Evolutionary conservation across 2,797 vertebrate genomes (phyloP), one percentile per base, ranked within the genome.

Genomic region (Synanceia verrucosa): DNA sequence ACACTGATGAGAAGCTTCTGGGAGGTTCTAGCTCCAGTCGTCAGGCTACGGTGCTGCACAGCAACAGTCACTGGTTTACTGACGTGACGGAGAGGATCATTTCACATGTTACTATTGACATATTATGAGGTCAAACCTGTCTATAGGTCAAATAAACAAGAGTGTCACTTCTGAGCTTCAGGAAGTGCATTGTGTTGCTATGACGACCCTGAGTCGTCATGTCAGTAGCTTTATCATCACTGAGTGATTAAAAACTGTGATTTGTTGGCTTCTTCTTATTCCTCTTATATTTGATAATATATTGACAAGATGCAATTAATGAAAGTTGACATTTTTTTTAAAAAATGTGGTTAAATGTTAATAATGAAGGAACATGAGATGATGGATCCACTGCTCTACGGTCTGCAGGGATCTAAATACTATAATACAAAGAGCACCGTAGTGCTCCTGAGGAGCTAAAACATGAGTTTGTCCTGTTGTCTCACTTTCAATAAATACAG

Each of bases 1-100:
- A 63, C 60, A 16, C 6, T 66, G 24, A 39, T 63, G 39, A 59
- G 63, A 57, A 39, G 44, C 70, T 53, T 33, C 51, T 56, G 47
- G 51, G 55, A 37, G 26, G 28, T n/a, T 37, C 60, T 33, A 28
- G 36, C 51, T 47, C 14, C 5, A 24, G 14, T 18, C 19, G 16
- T 23, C 21, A 12, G 43, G 19, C 5, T 13, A 23, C 16, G 26
- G 12, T 19, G 48, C 43, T 28, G n/a, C 11, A 41, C 13, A 21
- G 19, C 59, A 37, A 3, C 65, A 28, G 14, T 41, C 4, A 21
- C 18, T 1, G n/a, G 39, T 0, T 41, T 41, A 41, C 18, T 18
- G 16, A 41, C 39, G 39, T 41, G 39, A 41, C n/a, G 39, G 18
- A 41, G n/a, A 41, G 18, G 39, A 7, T 41, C n/a, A 8, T 41